Evolutionary conservation across 1,140 invertebrate genomes (phyloP).

Genomic region (Bombus confusus): DNA sequence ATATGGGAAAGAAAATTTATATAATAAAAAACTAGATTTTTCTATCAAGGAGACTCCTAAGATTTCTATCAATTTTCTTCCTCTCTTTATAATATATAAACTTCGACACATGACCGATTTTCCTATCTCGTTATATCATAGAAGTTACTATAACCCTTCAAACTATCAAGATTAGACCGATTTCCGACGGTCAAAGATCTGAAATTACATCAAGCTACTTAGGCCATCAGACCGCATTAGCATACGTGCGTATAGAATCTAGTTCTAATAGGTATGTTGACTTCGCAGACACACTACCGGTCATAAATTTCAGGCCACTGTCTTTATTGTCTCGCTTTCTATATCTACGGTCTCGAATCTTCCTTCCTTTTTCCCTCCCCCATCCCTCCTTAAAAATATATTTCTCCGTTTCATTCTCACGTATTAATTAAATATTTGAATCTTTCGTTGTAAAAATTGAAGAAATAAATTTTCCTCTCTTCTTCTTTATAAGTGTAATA

Average conservation of each 20-base stretch:
- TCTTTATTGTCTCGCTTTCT: neutral
- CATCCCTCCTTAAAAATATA: neutral
- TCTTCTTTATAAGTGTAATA: neutral
- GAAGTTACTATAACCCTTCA: neutral
- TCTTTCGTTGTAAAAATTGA: neutral
- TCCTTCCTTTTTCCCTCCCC: neutral
- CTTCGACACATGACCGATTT: neutral
- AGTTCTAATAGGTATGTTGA: constrained; percentile 45
- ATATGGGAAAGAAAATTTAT: neutral
- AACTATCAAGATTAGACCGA: constrained; percentile 14
- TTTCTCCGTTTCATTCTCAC: neutral
- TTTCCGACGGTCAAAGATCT: constrained; percentile 63
- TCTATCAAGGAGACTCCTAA: too few species aligned
- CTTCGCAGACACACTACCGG: constrained; percentile 17
- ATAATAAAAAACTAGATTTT: too few species aligned
- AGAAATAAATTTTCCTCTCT: neutral
- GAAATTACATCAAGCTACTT: constrained; percentile 62
- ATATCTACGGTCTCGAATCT: neutral
- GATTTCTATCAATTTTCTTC: neutral
- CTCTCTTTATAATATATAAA: neutral
- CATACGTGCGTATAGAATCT: constrained; percentile 22
- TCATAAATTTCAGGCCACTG: constrained; percentile 11
- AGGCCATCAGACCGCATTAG: constrained; percentile 39
- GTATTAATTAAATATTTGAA: neutral
- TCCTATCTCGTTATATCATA: neutral